Evolutionary conservation across 2,888 invertebrate genomes (phyloP).

Genomic region (Caenorhabditis becei): DNA sequence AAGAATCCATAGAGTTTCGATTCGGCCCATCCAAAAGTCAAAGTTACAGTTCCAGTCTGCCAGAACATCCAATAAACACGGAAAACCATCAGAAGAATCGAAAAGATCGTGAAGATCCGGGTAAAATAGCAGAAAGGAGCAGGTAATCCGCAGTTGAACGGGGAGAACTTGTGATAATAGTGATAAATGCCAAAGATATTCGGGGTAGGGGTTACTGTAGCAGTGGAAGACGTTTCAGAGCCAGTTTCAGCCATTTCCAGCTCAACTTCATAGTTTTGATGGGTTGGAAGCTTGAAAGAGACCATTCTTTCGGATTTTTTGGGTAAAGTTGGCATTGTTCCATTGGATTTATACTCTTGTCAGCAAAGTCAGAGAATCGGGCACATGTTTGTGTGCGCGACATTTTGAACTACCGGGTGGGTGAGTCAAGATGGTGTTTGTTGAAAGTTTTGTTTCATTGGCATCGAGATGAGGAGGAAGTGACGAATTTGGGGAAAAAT

Average conservation of each 20-base stretch:
- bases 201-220: not conserved
- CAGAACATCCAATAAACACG: constrained; percentile 23
- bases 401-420: not conserved
- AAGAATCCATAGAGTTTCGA: constrained; percentile 13
- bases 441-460: no score
- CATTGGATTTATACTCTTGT: not conserved
- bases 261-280: not conserved
- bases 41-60: not conserved
- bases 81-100: not conserved
- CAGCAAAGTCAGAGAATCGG: constrained; percentile 2
- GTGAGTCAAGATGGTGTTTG: not conserved
- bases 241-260: not conserved
- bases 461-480: no score
- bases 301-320: not conserved
- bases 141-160: constrained; percentile 24
- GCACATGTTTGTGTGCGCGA: constrained; percentile 17
- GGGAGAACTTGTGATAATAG: constrained; percentile 25
- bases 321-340: no score
- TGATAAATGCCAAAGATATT: constrained; percentile 36
- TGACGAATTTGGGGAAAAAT: no score
- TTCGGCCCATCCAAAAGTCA: constrained; percentile 25
- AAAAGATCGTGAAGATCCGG: not conserved
- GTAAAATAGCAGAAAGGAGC: not conserved
- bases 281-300: constrained; percentile 3
- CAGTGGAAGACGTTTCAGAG: not conserved